These are phyloP conservation scores for Gastrophysa polygoni DNA, from an alignment of 2,888 invertebrate species.

Conservation along the genomic window DNA sequence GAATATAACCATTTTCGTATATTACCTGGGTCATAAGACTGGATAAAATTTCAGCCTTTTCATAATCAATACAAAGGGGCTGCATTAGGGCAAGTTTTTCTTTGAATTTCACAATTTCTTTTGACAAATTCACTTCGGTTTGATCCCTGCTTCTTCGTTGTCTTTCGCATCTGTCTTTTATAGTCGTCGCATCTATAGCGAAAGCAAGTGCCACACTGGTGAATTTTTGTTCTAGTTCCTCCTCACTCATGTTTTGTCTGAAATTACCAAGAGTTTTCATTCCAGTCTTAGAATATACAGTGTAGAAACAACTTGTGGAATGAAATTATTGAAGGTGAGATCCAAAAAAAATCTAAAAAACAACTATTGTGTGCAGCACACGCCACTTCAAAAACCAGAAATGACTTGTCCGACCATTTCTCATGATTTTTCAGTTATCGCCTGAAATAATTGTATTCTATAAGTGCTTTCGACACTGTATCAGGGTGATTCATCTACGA, in stretches of 20 bases:
- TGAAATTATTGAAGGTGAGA: too few relatives aligned
- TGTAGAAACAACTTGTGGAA: not conserved
- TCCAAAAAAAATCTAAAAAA: too few relatives aligned
- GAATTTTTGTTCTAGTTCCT: conserved; percentile 63
- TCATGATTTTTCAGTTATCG: too few relatives aligned
- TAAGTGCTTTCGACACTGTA: too few relatives aligned
- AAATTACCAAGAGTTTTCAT: too few relatives aligned
- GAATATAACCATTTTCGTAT: too few relatives aligned
- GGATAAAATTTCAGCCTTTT: conserved; percentile 61
- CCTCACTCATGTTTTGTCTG: conserved; percentile 54
- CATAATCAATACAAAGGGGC: conserved; percentile 60
- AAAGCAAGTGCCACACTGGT: conserved; percentile 64
- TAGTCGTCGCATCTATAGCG: conserved; percentile 64
- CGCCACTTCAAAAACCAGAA: too few relatives aligned
- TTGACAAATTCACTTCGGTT: conserved; percentile 64
- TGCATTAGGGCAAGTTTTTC: conserved; percentile 57
- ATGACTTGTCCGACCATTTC: too few relatives aligned
- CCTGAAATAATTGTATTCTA: too few relatives aligned
- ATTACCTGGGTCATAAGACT: conserved; percentile 60
- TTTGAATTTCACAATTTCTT: conserved; percentile 60
- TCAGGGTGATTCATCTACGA: too few relatives aligned
- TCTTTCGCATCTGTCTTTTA: conserved; percentile 62
- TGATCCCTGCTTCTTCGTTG: conserved; percentile 64
- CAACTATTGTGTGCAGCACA: too few relatives aligned
- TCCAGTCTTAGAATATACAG: not conserved